A percentile compares a stretch with the other conserved stretches of the same genome.
Conservation (phyloP, 2,888 invertebrate genomes). For the Meteorus colon region DNA sequence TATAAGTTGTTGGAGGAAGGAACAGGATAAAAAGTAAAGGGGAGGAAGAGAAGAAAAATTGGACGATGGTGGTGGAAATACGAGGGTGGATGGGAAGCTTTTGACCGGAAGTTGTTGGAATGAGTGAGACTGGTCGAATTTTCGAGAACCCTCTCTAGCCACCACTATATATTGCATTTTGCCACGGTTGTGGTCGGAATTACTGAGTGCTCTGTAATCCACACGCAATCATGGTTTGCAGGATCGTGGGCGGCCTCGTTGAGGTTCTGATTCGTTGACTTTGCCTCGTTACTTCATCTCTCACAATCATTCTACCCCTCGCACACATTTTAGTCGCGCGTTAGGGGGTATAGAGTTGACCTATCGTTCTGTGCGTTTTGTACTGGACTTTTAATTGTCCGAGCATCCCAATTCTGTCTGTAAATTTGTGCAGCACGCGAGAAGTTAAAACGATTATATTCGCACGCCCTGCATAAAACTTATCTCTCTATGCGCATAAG, state of each 20-base stretch:
- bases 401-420: slow-evolving; percentile 7
- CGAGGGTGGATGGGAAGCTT: slow-evolving; percentile 7
- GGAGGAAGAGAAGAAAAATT: not conserved
- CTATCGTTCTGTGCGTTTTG: slow-evolving; percentile 31
- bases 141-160: slow-evolving; percentile 23
- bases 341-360: slow-evolving; percentile 34
- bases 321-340: not conserved
- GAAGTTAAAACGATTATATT: slow-evolving; percentile 46
- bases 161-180: slow-evolving; percentile 54
- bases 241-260: slow-evolving; percentile 43
- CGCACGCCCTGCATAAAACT: slow-evolving; percentile 43
- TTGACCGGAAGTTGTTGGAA: not conserved
- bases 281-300: slow-evolving; percentile 21
- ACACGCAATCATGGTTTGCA: slow-evolving; percentile 69
- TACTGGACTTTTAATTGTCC: slow-evolving; percentile 41
- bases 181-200: slow-evolving; percentile 62
- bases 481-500: slow-evolving; percentile 11
- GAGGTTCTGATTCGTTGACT: slow-evolving; percentile 54
- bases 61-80: not conserved
- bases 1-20: slow-evolving; percentile 26
- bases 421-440: slow-evolving; percentile 28
- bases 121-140: slow-evolving; percentile 26
- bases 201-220: slow-evolving; percentile 69
- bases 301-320: not conserved
- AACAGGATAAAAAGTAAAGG: slow-evolving; percentile 10